Evolutionary conservation across 30 jellyfish, hydroid and myxozoan species (phyloP), one percentile per base, ranked within the genome.

Genomic region (Sanderia malayensis): DNA sequence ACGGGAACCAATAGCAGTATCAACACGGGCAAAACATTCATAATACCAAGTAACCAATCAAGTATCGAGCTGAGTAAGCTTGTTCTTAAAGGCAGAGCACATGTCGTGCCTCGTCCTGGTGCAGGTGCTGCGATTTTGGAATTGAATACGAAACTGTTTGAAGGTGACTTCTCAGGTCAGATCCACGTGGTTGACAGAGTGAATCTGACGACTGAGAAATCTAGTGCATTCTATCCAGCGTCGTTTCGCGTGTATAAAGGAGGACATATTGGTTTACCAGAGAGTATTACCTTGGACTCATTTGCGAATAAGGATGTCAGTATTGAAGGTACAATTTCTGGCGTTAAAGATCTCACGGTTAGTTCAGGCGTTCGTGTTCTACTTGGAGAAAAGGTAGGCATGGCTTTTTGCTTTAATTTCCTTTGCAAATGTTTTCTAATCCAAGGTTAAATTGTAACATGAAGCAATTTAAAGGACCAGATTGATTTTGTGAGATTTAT

Each of bases 241-340:
- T 78, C 90, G 10, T 78, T 78, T 61, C 81, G 90, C 21, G 90
- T 78, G 17, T 78, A 78, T 44, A 46, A 65, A 17, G 46, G 71
- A 21, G 90, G 90, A 4, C 73, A 78, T 45, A 78, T 78, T 41
- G 90, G 90, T 10, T 71, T 78, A 41, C 90, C 90, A 30, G 69
- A 66, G 44, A 53, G 27, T 49, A 58, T 67, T 0, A 66, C 82
- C 8, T 65, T 78, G 82, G 90, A 78, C 58, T 64, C 90, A 18
- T 65, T 78, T 37, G 82, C 81, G 8, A 65, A 65, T 30, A 65
- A 78, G 18, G 90, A 78, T n/a, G 82, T 78, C 47, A 49, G 76
- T 44, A 65, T 78, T 9, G 90, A 65, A 7, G 90, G 90, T 4
- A 67, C 82, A 1, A 53, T 78, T 6, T 34, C 79, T 19, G 90